These are phyloP conservation scores for Phyllostomus hastatus DNA, from an alignment of 2,113 vertebrate genomes.

Conservation along the genomic window DNA sequence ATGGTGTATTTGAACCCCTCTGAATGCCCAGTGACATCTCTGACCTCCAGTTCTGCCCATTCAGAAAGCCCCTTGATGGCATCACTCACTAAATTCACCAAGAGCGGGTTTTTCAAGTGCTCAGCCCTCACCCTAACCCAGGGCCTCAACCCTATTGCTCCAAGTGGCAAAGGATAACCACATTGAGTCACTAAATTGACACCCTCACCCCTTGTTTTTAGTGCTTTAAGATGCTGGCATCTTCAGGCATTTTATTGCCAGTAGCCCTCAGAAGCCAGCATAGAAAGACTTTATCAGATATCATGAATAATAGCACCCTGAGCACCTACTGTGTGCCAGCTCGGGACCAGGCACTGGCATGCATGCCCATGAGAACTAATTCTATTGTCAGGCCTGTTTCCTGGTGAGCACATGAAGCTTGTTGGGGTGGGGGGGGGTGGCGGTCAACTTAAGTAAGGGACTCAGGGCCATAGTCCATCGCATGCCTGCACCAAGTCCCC, in stretches of 20 bases:
- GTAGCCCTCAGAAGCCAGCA: not conserved
- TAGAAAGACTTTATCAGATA: not conserved
- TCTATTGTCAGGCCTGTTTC: not conserved
- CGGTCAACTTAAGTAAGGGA: not conserved
- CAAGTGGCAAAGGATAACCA: not conserved
- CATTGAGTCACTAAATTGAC: not conserved
- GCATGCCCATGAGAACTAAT: not conserved
- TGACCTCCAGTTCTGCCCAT: not conserved
- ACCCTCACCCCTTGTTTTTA: not conserved
- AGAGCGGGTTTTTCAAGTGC: not conserved
- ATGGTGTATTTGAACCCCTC: not conserved
- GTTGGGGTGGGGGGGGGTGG: not conserved
- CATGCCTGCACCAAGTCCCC: not conserved
- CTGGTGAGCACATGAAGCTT: not conserved
- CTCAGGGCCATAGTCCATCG: not conserved
- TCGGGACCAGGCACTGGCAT: rapidly evolving
- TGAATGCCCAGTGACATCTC: not conserved
- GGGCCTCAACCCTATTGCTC: not conserved
- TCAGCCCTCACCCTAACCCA: rapidly evolving
- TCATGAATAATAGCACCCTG: not conserved
- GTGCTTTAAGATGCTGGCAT: not conserved
- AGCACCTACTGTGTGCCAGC: not conserved
- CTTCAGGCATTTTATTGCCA: not conserved
- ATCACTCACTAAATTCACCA: not conserved
- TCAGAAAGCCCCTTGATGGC: not conserved